Base-by-base conservation (phyloP, 2,888 invertebrate species). In the Drosophila eohydei region DNA sequence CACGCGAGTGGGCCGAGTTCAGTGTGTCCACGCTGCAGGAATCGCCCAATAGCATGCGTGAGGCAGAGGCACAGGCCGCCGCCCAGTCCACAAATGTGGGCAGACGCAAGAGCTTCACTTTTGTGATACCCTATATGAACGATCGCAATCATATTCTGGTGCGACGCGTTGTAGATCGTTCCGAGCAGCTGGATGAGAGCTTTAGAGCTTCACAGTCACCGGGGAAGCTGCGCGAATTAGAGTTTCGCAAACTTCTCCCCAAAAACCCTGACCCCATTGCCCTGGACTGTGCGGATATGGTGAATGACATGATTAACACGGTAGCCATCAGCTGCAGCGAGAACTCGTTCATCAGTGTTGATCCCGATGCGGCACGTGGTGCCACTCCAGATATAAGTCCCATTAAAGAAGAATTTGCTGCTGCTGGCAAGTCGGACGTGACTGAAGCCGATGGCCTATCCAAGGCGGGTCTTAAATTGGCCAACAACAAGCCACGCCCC, bases 321-420 rank as follows among this genome's bases (percentile, higher is more conserved):
- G 94, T 95, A 38, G 95, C 95, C 88, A 94, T 95, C 43, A 94
- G 94, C 80, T 93, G 95, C 83, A 92, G 94, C 66, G 94, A 95
- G 89, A 94, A 95, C 83, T 91, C 92, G 3, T 92, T 95, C 70
- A 82, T 88, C 2, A 82, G 71, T 56, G 63, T 62, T 8, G 92
- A 92, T 80, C 86, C 90, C 0, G 85, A 89, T 66, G 75, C 76
- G 7, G 32, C 73, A 8, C 48, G 51, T 40, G 30, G 11, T 14
- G 5, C 32, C 16, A 43, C n/a, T 5, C 12, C 57, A 1, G 81
- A 82, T 0, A 6, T 62, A 0, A 60, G 60, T 32, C 55, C 55
- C 1, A n/a, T 32, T 3, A 84, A 78, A 5, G 66, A 72, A 43
- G 78, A 83, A 3, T 2, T 7, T 0, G 6, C 30, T 4, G 36